Evolutionary conservation across 1,140 invertebrate genomes (phyloP).

Genomic region (Diploscapter pachys): DNA sequence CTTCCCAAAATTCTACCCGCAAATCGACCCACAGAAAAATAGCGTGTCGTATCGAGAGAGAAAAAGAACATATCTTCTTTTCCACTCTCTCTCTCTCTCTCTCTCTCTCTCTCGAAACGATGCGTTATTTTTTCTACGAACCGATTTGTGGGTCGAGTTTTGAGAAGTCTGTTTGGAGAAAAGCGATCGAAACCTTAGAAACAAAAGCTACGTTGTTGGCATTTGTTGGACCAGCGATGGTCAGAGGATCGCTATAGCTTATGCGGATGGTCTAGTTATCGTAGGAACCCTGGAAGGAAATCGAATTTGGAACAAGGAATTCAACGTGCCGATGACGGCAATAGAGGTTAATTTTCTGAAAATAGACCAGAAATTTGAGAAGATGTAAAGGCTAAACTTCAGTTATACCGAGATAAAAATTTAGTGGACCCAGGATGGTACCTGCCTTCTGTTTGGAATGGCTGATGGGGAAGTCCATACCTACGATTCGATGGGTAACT

Average conservation of each 20-base stretch:
- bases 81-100: too few relatives aligned
- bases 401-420: conserved; percentile 63
- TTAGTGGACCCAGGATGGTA: conserved; percentile 90
- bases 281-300: conserved; percentile 95
- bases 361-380: neutral
- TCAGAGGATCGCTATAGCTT: conserved; percentile 94
- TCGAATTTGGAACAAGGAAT: conserved; percentile 93
- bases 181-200: conserved; percentile 58
- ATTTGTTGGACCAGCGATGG: conserved; percentile 96
- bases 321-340: conserved; percentile 58
- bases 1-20: too few relatives aligned
- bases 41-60: too few relatives aligned
- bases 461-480: conserved; percentile 84
- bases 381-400: neutral
- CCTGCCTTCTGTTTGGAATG: conserved; percentile 82
- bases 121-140: too few relatives aligned
- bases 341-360: conserved; percentile 58
- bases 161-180: too few relatives aligned
- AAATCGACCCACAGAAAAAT: too few relatives aligned
- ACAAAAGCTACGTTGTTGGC: conserved; percentile 88
- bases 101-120: too few relatives aligned
- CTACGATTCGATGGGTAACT: conserved; percentile 84
- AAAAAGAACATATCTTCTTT: too few relatives aligned
- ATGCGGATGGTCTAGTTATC: conserved; percentile 92
- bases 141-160: too few relatives aligned